Conservation (phyloP, 2,797 vertebrate species). For the Acanthopagrus latus region DNA sequence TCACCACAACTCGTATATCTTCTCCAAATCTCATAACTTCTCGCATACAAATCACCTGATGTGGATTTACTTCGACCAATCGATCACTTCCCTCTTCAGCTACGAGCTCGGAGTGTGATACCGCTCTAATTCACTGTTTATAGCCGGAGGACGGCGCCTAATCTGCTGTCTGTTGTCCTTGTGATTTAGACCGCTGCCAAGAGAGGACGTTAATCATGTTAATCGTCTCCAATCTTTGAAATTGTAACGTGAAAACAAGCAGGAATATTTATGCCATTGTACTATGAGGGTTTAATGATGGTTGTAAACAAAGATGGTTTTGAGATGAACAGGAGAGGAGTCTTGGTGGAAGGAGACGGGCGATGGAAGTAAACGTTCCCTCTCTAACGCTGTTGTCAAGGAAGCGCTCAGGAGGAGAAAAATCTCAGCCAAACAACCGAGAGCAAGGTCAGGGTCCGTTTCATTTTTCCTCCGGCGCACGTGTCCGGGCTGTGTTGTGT, state of each 20-base stretch:
- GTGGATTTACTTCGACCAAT: conserved; percentile 7
- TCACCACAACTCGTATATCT: too few relatives aligned
- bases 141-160: conserved; percentile 17
- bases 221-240: conserved; percentile 3
- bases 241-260: conserved; percentile 13
- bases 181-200: conserved; percentile 27
- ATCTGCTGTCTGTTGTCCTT: conserved; percentile 4
- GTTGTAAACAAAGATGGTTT: conserved; percentile 6
- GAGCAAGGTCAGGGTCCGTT: conserved; percentile 13
- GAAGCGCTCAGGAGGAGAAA: neutral
- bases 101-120: neutral
- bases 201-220: conserved; percentile 33
- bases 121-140: conserved; percentile 25
- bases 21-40: neutral
- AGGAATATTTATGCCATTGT: conserved; percentile 30
- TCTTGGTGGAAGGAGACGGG: neutral
- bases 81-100: neutral
- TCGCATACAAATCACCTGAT: conserved; percentile 2
- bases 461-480: conserved; percentile 23
- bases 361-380: conserved; percentile 28
- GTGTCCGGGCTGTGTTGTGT: conserved; percentile 27
- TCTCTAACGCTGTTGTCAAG: conserved; percentile 8
- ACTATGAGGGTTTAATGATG: conserved; percentile 4
- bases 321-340: neutral
- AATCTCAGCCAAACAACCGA: neutral